These are phyloP conservation scores for Cotesia vestalis DNA, from an alignment of 1,140 invertebrate genomes.

Conservation along the genomic window DNA sequence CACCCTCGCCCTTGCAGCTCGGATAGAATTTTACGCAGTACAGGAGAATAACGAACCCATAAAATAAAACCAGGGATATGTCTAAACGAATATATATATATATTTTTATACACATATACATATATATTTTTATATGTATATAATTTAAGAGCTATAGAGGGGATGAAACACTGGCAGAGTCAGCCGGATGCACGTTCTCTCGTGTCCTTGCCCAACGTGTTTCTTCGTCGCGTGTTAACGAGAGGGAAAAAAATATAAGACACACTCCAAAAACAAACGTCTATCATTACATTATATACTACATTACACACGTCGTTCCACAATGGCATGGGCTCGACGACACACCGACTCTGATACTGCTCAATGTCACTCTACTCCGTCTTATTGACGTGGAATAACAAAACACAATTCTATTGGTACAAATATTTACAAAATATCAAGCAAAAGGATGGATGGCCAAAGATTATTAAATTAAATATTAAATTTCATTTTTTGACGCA, in stretches of 20 bases:
- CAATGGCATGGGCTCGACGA: no score
- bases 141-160: neutral
- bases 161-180: slow-evolving; percentile 4
- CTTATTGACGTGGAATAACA: no score
- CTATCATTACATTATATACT: slow-evolving; percentile 2
- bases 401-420: no score
- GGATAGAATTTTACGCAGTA: no score
- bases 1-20: slow-evolving; percentile 24
- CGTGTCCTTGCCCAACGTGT: slow-evolving; percentile 33
- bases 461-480: neutral
- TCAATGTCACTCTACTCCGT: no score
- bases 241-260: slow-evolving; percentile 20
- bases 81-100: neutral
- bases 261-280: slow-evolving; percentile 8
- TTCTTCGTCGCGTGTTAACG: slow-evolving; percentile 8
- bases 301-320: no score
- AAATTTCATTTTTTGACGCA: slow-evolving; percentile 10
- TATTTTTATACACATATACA: no score
- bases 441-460: no score
- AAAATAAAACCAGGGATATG: slow-evolving; percentile 38
- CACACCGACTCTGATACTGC: no score
- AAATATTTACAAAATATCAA: no score
- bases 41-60: slow-evolving; percentile 32
- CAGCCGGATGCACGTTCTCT: slow-evolving; percentile 19
- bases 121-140: no score